Percentiles rank a stretch among this genome's conserved stretches.
phyloP scores from a whole-genome alignment of 2,888 invertebrate species.

The Drosophila pseudotakahashii region DNA sequence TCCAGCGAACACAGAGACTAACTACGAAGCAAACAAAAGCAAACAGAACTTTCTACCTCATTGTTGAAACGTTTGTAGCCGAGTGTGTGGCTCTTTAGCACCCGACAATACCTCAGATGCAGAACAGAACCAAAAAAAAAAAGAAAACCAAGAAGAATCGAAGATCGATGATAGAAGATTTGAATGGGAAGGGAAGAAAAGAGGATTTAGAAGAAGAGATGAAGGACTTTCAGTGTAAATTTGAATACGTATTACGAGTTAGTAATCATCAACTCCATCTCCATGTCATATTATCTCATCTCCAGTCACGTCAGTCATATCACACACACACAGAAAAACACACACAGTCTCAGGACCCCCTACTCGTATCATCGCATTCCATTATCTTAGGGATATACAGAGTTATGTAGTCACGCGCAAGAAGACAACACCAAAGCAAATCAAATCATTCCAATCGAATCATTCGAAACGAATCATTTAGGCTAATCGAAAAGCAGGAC shows the following conservation, averaged over 20 bases:
- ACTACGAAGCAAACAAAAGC: conserved; percentile 49
- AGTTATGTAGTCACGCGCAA: conserved; percentile 42
- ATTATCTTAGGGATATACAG: conserved; percentile 20
- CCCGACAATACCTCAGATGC: conserved; percentile 71
- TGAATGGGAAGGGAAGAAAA: conserved; percentile 7
- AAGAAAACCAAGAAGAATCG: conserved; percentile 9
- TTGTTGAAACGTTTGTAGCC: conserved; percentile 66
- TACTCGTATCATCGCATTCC: conserved; percentile 31
- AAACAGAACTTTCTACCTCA: conserved; percentile 73
- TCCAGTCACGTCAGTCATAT: conserved; percentile 54
- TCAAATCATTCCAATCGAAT: conserved; percentile 26
- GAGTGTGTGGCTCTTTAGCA: conserved; percentile 54
- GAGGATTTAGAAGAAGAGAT: conserved; percentile 21
- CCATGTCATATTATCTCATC: conserved; percentile 44
- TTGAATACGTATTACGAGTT: conserved; percentile 36
- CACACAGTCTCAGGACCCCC: conserved; percentile 40
- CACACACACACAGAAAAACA: conserved; percentile 28
- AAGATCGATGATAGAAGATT: conserved; percentile 9
- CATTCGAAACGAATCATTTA: conserved; percentile 28
- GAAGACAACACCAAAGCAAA: conserved; percentile 55
- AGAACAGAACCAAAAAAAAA: conserved; percentile 39
- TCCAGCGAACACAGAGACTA: conserved; percentile 61
- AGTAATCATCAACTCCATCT: conserved; percentile 21
- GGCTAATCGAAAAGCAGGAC: conserved; percentile 43
- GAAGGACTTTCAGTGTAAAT: conserved; percentile 44